These are phyloP conservation scores for Salvelinus alpinus DNA, from an alignment of 2,113 vertebrate genomes.

Conservation along the genomic window DNA sequence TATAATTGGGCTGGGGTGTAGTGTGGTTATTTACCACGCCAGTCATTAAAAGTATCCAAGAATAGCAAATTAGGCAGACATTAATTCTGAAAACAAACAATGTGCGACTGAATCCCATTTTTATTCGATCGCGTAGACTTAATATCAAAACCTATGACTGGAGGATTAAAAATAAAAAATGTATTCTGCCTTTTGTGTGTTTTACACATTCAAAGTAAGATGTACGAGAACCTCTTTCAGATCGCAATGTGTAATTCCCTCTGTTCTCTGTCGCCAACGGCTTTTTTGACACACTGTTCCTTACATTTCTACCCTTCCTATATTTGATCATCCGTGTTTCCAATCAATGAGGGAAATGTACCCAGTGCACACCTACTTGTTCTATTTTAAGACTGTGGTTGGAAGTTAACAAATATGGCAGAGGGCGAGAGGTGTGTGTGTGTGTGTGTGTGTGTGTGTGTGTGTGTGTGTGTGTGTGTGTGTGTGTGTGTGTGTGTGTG, in stretches of 20 bases:
- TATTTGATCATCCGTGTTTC: slow-evolving; percentile 74
- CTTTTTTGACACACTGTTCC: slow-evolving; percentile 69
- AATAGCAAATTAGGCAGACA: slow-evolving; percentile 77
- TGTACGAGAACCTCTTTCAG: slow-evolving; percentile 58
- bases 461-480: slow-evolving; percentile 46
- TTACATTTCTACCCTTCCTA: slow-evolving; percentile 55
- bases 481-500: too few relatives aligned
- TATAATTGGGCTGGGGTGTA: slow-evolving; percentile 75
- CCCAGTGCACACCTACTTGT: slow-evolving; percentile 66
- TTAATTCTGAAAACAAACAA: slow-evolving; percentile 74
- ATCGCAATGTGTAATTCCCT: slow-evolving; percentile 72
- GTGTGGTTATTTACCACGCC: slow-evolving; percentile 67
- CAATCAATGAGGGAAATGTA: slow-evolving; percentile 69
- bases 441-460: slow-evolving; percentile 55
- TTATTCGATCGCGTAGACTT: slow-evolving; percentile 61
- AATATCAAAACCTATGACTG: slow-evolving; percentile 63
- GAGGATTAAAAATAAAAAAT: slow-evolving; percentile 4
- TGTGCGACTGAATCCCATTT: slow-evolving; percentile 49
- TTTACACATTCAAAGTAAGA: slow-evolving; percentile 66
- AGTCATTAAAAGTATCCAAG: slow-evolving; percentile 79
- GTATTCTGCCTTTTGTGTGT: slow-evolving; percentile 72
- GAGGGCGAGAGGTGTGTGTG: slow-evolving; percentile 63
- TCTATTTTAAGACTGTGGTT: slow-evolving; percentile 67
- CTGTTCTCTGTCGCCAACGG: slow-evolving; percentile 64
- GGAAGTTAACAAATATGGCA: slow-evolving; percentile 74